These are phyloP conservation scores for Platichthys flesus DNA, from an alignment of 2,113 vertebrate species.

Conservation along the genomic window DNA sequence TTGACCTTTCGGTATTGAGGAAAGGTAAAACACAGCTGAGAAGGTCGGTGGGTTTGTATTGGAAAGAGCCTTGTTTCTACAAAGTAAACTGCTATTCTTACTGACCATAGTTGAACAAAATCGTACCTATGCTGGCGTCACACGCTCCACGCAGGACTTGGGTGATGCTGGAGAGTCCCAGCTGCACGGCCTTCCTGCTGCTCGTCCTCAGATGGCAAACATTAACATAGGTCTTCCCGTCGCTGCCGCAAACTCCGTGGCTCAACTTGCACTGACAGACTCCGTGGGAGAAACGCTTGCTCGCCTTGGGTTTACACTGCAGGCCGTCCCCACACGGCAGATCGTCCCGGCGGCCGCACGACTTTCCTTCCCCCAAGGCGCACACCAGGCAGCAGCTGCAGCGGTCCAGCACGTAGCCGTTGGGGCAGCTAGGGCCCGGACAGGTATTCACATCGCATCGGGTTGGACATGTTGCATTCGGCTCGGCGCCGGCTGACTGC, in stretches of 20 bases:
- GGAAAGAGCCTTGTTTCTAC: too few species aligned
- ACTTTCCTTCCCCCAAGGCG: conserved; percentile 87
- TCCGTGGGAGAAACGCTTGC: conserved; percentile 78
- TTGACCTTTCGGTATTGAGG: too few species aligned
- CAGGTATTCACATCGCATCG: conserved; percentile 92
- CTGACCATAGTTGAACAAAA: background rate
- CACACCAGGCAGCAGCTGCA: conserved; percentile 95
- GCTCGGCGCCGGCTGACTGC: conserved; percentile 52
- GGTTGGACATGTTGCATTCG: conserved; percentile 80
- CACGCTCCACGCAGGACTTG: conserved; percentile 88
- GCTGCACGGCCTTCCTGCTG: conserved; percentile 88
- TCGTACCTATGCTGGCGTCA: conserved; percentile 86
- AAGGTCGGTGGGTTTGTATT: too few species aligned
- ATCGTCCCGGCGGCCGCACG: conserved; percentile 87
- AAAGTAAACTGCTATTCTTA: background rate
- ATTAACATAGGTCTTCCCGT: conserved; percentile 89
- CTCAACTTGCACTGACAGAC: conserved; percentile 86
- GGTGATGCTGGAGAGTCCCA: conserved; percentile 81
- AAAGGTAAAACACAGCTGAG: too few species aligned
- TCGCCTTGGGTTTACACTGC: conserved; percentile 85
- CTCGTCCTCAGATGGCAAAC: conserved; percentile 88
- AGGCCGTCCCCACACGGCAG: conserved; percentile 90
- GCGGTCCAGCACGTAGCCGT: conserved; percentile 91
- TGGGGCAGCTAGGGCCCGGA: conserved; percentile 90
- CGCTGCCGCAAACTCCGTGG: conserved; percentile 89